A percentile compares a stretch with the other conserved stretches of the same genome.
These are phyloP conservation scores for Larimichthys crocea DNA, from an alignment of 2,113 vertebrate species.

Conservation along the genomic window DNA sequence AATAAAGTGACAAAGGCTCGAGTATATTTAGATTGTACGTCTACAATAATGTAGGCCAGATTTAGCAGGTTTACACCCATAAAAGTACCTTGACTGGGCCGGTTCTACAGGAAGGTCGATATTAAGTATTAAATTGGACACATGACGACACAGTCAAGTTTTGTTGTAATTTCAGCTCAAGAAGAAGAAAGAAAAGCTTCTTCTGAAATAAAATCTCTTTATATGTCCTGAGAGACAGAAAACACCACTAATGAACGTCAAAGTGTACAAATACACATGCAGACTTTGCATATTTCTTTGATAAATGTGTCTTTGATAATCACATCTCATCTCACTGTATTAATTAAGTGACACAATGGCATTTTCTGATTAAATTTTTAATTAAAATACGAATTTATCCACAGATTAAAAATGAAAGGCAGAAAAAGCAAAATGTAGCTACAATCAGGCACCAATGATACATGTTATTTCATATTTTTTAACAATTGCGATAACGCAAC, in stretches of 20 bases:
- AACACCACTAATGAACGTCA: not conserved
- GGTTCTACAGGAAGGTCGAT: not conserved
- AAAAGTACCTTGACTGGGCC: not conserved
- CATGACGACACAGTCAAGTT: not conserved
- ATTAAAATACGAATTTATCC: slow-evolving; percentile 88
- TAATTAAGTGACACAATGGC: slow-evolving; percentile 39
- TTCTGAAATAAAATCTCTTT: not conserved
- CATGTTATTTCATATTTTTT: slow-evolving; percentile 77
- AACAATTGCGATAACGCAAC: slow-evolving; percentile 88
- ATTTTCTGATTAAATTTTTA: slow-evolving; percentile 83
- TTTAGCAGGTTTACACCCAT: slow-evolving; percentile 1
- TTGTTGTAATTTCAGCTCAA: not conserved
- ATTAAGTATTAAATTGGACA: rapidly evolving
- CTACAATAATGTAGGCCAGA: rapidly evolving
- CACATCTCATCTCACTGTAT: not conserved
- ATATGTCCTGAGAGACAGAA: not conserved
- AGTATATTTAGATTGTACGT: not conserved
- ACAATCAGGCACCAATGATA: slow-evolving; percentile 89
- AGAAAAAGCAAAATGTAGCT: slow-evolving; percentile 87
- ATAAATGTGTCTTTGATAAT: not conserved
- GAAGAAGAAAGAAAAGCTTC: not conserved
- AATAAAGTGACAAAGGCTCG: no score
- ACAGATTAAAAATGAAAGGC: slow-evolving; percentile 87
- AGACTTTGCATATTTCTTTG: not conserved
- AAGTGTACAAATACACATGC: not conserved